Conservation (phyloP, 2,113 vertebrate species). For the Ammodytes dubius region DNA sequence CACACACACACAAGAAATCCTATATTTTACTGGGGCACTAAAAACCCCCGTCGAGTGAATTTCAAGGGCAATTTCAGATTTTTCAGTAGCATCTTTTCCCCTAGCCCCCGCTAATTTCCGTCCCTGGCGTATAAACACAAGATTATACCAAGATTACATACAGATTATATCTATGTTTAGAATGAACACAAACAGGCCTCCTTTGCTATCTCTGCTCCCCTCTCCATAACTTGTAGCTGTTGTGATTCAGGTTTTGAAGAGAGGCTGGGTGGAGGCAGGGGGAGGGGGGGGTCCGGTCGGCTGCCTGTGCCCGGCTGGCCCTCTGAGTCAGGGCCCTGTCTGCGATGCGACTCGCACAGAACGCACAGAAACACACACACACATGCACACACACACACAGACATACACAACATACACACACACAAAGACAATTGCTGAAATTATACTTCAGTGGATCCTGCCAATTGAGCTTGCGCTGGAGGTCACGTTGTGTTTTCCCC, state of each 20-base stretch:
- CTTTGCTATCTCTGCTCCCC: neutral
- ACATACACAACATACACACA: conserved; percentile 40
- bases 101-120: no score
- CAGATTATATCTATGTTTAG: neutral
- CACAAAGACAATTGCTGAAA: conserved; percentile 47
- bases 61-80: no score
- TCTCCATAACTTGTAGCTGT: neutral
- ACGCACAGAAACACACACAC: conserved; percentile 39
- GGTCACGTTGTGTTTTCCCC: conserved; percentile 43
- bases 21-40: no score
- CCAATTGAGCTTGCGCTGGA: conserved; percentile 37
- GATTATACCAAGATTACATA: neutral
- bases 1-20: conserved; percentile 10
- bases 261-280: conserved; percentile 51
- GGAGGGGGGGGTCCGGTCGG: conserved; percentile 20
- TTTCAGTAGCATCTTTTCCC: no score
- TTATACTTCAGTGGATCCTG: conserved; percentile 42
- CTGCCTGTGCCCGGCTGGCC: conserved; percentile 39
- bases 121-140: no score
- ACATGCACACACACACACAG: conserved; percentile 30
- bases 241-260: conserved; percentile 41
- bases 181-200: conserved; percentile 4
- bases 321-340: conserved; percentile 73
- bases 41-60: no score
- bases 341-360: conserved; percentile 53